Evolutionary conservation across 2,888 invertebrate genomes (phyloP).

Genomic region (Spisula subtruncata): DNA sequence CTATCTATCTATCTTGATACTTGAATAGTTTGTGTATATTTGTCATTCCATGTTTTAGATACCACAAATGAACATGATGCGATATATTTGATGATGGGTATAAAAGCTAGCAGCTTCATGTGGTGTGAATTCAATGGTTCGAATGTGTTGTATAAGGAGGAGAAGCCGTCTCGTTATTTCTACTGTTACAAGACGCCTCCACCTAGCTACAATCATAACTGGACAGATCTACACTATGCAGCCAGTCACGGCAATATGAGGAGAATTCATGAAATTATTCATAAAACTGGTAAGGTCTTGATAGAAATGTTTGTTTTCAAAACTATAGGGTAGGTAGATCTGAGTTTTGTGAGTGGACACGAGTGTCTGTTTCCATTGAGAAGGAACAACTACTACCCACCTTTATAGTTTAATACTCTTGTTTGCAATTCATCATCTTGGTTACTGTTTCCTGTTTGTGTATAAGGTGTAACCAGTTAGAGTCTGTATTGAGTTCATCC

Average conservation of each 20-base stretch:
- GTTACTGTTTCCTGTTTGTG: too few relatives aligned
- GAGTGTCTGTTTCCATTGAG: too few relatives aligned
- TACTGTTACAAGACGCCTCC: constrained; percentile 71
- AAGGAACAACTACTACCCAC: too few relatives aligned
- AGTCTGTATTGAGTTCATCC: too few relatives aligned
- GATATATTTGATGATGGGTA: constrained; percentile 56
- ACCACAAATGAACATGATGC: constrained; percentile 27
- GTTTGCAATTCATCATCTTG: too few relatives aligned
- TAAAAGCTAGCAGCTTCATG: constrained; percentile 70
- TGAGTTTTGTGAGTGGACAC: too few relatives aligned
- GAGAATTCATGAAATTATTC: constrained; percentile 79
- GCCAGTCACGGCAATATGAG: constrained; percentile 80
- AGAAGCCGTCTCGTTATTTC: constrained; percentile 61
- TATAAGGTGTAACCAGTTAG: too few relatives aligned
- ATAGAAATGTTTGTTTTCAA: neutral
- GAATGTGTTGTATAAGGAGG: constrained; percentile 50
- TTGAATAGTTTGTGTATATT: too few relatives aligned
- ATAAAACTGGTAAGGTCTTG: constrained; percentile 73
- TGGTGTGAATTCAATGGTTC: constrained; percentile 68
- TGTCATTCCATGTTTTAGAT: neutral
- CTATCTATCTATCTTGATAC: too few relatives aligned
- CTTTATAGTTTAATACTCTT: too few relatives aligned
- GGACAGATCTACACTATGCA: constrained; percentile 82
- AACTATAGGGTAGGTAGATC: too few relatives aligned
- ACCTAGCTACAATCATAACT: constrained; percentile 81